A percentile compares a stretch with the other conserved stretches of the same genome.
Conservation (phyloP, 2,888 invertebrate genomes). For the Eupithecia exiguata region DNA sequence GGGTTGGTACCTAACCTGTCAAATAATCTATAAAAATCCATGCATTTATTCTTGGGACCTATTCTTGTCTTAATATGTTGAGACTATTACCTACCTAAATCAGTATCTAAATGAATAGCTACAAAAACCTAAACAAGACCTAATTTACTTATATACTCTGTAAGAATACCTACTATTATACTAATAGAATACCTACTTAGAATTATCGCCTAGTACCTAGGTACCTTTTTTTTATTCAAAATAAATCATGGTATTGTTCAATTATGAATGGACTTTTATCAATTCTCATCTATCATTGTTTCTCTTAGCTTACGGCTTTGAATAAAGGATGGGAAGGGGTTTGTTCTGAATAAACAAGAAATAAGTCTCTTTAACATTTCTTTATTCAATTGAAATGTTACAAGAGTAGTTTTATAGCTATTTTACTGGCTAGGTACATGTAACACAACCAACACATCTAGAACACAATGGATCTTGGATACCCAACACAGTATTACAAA, state of each 20-base stretch:
- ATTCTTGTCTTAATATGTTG: background rate
- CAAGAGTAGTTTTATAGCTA: conserved; percentile 61
- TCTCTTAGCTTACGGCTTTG: conserved; percentile 2
- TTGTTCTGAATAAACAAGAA: conserved; percentile 65
- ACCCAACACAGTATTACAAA: conserved; percentile 20
- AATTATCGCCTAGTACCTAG: background rate
- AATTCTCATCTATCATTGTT: background rate
- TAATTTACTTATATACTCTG: too few relatives aligned
- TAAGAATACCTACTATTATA: too few relatives aligned
- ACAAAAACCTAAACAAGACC: background rate
- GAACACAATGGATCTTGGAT: conserved; percentile 30
- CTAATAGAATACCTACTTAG: too few relatives aligned
- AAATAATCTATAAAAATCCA: background rate
- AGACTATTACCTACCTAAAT: conserved; percentile 1
- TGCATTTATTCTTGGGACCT: background rate
- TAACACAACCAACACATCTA: conserved; percentile 55
- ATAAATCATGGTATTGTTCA: background rate
- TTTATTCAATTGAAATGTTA: conserved; percentile 74
- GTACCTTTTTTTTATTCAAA: background rate
- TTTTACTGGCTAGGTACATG: conserved; percentile 54
- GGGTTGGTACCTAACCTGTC: background rate
- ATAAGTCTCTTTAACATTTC: conserved; percentile 73
- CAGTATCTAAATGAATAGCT: background rate
- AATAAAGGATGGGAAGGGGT: conserved; percentile 49
- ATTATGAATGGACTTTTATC: background rate